These are phyloP conservation scores for Acanthaster planci DNA, from an alignment of 35 echinoderm and acorn worm species.

Conservation along the genomic window DNA sequence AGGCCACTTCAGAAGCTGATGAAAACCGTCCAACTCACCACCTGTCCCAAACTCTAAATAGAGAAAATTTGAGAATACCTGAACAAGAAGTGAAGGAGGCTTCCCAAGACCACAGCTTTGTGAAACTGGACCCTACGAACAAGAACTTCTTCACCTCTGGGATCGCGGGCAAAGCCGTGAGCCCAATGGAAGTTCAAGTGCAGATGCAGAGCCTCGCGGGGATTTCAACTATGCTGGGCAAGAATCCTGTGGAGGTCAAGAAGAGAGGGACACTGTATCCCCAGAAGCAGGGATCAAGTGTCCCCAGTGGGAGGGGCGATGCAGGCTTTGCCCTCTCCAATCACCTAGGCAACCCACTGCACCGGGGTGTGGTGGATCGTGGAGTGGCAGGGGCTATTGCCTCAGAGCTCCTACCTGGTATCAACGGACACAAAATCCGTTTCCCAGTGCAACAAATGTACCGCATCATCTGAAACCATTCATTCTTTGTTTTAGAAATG, in stretches of 20 bases:
- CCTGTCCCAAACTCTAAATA: not conserved
- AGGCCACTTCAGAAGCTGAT: not conserved
- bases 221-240: slow-evolving; percentile 47
- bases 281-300: slow-evolving; percentile 30
- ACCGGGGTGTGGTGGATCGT: slow-evolving; percentile 80
- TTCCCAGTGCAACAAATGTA: slow-evolving; percentile 65
- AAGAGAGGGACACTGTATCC: slow-evolving; percentile 12
- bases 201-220: not conserved
- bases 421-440: slow-evolving; percentile 71
- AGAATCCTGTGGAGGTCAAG: slow-evolving; percentile 39
- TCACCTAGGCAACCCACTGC: slow-evolving; percentile 58
- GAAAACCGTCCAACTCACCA: not conserved
- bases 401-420: slow-evolving; percentile 74
- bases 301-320: slow-evolving; percentile 9
- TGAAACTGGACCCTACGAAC: not conserved
- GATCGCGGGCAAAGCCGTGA: slow-evolving; percentile 18
- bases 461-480: not conserved
- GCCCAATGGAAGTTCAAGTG: slow-evolving; percentile 36
- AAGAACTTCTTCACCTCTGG: slow-evolving; percentile 10
- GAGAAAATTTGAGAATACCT: slow-evolving; percentile 10
- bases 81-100: slow-evolving; percentile 7
- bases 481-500: not conserved
- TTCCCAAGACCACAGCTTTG: not conserved
- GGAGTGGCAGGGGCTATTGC: slow-evolving; percentile 76
- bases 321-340: not conserved